Evolutionary conservation across 2,888 invertebrate species (phyloP).

Genomic region (Lasius fuliginosus): DNA sequence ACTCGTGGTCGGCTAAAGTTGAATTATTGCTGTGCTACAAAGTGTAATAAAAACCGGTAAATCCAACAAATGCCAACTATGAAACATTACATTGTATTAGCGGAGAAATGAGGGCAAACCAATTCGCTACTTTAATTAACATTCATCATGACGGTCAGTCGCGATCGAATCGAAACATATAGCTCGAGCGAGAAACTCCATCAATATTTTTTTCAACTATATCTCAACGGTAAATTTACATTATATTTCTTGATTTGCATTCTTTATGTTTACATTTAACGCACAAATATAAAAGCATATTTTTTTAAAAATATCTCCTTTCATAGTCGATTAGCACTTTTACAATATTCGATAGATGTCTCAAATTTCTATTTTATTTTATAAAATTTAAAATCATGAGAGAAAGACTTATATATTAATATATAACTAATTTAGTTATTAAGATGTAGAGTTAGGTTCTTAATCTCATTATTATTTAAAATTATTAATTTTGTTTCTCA

Average conservation of each 20-base stretch:
- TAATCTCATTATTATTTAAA: not conserved
- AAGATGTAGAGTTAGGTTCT: not conserved
- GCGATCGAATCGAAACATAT: not conserved
- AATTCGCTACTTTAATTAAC: constrained; percentile 40
- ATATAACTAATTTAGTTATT: not conserved
- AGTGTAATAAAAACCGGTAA: constrained; percentile 25
- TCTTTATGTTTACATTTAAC: not conserved
- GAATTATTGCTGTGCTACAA: constrained; percentile 13
- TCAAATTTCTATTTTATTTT: not conserved
- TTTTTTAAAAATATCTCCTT: not conserved
- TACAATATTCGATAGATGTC: not conserved
- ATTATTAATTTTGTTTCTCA: not conserved
- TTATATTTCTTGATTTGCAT: constrained; percentile 16
- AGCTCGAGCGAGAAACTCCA: not conserved
- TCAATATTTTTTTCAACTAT: not conserved
- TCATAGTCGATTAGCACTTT: not conserved
- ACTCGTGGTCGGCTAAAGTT: not conserved
- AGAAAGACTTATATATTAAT: not conserved
- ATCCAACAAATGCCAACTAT: constrained; percentile 1
- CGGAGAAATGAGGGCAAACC: constrained; percentile 21
- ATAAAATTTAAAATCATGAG: not conserved
- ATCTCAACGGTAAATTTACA: not conserved
- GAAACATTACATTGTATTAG: not conserved
- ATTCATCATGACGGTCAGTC: constrained; percentile 3
- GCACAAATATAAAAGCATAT: not conserved